These are phyloP conservation scores for Busseola fusca DNA, from an alignment of 2,888 invertebrate genomes.

Conservation along the genomic window DNA sequence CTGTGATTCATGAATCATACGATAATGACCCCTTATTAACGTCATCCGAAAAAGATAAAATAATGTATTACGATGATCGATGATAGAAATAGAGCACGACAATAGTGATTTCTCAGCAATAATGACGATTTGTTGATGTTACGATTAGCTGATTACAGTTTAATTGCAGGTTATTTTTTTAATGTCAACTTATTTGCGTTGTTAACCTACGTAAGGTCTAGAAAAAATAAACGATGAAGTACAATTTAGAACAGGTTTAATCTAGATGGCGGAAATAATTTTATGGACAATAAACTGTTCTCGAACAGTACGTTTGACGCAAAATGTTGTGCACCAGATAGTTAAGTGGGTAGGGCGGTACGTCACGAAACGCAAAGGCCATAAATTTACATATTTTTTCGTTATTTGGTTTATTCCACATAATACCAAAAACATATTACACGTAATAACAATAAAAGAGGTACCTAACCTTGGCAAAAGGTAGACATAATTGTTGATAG, in stretches of 20 bases:
- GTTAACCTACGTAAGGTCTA: conserved; percentile 11
- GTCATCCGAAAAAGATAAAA: conserved; percentile 12
- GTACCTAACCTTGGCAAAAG: conserved; percentile 26
- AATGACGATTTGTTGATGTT: conserved; percentile 26
- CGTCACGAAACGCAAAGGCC: conserved; percentile 21
- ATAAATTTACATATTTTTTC: conserved; percentile 43
- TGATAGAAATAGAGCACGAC: conserved; percentile 37
- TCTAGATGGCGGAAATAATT: conserved; percentile 19
- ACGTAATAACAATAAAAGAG: conserved; percentile 30
- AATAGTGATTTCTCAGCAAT: conserved; percentile 32
- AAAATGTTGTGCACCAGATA: conserved; percentile 30
- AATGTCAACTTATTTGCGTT: conserved; percentile 32
- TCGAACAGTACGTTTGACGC: conserved; percentile 36
- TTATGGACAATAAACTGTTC: conserved; percentile 13
- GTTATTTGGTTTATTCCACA: conserved; percentile 21
- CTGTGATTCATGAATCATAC: conserved; percentile 12
- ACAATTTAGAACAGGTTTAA: conserved; percentile 12
- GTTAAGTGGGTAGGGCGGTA: conserved; percentile 10
- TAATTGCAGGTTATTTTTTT: conserved; percentile 26
- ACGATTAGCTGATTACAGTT: conserved; percentile 26
- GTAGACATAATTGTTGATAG: neutral
- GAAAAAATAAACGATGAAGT: conserved; percentile 30
- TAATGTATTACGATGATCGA: conserved; percentile 26
- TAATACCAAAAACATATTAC: conserved; percentile 11
- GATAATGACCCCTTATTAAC: conserved; percentile 28